phyloP scores from a whole-genome alignment of 1,140 invertebrate species.

The Drosophila kepulauana region DNA sequence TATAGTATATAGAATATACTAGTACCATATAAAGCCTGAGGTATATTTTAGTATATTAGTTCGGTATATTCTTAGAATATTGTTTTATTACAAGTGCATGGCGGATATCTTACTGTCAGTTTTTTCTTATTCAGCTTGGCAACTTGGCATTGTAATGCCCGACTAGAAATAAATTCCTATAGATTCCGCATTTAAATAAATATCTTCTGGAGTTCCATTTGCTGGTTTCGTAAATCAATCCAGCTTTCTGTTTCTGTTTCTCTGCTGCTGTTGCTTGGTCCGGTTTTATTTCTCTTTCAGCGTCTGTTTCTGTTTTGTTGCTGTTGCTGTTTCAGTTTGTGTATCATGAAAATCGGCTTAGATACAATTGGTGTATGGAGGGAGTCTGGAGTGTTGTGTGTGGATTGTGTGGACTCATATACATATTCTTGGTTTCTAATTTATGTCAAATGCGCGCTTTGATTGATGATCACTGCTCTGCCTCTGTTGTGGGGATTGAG shows the following conservation, averaged over 20 bases:
- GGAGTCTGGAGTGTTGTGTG: neutral
- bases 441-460: slow-evolving; percentile 79
- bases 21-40: too few species aligned
- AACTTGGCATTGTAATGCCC: neutral
- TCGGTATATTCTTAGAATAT: too few species aligned
- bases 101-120: too few species aligned
- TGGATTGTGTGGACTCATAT: slow-evolving; percentile 27
- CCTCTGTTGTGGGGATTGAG: slow-evolving; percentile 12
- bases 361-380: slow-evolving; percentile 57
- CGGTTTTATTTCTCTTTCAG: slow-evolving; percentile 19
- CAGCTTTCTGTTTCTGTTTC: slow-evolving; percentile 42
- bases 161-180: slow-evolving; percentile 12
- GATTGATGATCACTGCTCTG: slow-evolving; percentile 69
- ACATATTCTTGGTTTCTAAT: slow-evolving; percentile 80
- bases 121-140: neutral
- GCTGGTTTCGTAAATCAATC: slow-evolving; percentile 36
- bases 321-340: slow-evolving; percentile 23
- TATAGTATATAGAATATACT: too few species aligned
- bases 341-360: slow-evolving; percentile 73
- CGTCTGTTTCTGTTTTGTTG: slow-evolving; percentile 12
- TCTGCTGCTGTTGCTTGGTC: neutral
- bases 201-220: slow-evolving; percentile 28
- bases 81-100: too few species aligned
- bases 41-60: too few species aligned
- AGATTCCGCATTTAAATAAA: slow-evolving; percentile 31